Evolutionary conservation across 2,113 vertebrate species (phyloP).

Genomic region (Psophia crepitans): DNA sequence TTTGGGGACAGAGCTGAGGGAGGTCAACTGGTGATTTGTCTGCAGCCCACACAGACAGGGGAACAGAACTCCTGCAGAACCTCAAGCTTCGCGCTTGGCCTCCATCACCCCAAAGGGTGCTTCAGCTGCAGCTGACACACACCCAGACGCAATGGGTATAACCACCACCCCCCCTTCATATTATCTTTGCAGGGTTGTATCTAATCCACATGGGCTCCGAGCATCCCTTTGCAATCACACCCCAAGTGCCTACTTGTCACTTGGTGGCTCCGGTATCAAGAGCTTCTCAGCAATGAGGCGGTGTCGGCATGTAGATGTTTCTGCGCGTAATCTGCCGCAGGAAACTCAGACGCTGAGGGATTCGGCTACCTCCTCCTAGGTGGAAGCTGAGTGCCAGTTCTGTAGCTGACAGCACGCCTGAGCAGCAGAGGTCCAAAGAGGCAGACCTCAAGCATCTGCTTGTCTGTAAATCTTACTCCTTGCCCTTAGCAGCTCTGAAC

Average conservation of each 20-base stretch:
- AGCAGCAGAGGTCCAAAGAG: neutral
- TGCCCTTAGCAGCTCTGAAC: neutral
- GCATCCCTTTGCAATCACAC: neutral
- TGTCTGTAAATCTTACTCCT: neutral
- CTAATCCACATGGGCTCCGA: neutral
- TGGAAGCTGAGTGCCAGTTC: neutral
- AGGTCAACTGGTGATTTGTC: neutral
- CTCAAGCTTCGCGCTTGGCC: neutral
- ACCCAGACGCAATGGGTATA: neutral
- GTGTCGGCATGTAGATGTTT: neutral
- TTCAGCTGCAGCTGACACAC: neutral
- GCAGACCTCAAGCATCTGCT: neutral
- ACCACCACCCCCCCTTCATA: rapidly evolving
- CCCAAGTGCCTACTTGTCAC: neutral
- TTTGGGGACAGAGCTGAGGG: neutral
- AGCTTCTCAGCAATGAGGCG: neutral
- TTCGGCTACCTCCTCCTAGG: neutral
- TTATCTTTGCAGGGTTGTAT: neutral
- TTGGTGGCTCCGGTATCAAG: neutral
- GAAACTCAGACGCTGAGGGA: neutral
- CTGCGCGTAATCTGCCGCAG: neutral
- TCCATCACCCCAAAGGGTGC: neutral
- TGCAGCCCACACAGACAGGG: neutral
- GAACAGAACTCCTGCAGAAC: neutral
- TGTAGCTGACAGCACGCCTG: neutral